Percentiles rank a stretch among this genome's conserved stretches.
These are phyloP conservation scores for Gephyroberyx darwinii DNA, from an alignment of 2,797 vertebrate species.

Conservation along the genomic window DNA sequence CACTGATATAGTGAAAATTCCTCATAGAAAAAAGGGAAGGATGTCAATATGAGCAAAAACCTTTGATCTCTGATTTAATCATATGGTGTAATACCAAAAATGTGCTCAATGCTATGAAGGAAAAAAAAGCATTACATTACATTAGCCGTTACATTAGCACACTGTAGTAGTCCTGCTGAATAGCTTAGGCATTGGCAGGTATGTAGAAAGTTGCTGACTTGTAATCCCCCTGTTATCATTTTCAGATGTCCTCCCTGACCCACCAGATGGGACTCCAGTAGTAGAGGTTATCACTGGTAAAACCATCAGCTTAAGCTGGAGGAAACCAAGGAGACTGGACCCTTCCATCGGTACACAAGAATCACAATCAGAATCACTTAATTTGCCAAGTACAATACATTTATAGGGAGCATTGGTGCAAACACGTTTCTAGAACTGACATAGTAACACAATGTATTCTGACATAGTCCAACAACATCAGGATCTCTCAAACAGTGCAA, in stretches of 20 bases:
- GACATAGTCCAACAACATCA: not conserved
- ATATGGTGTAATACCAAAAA: not conserved
- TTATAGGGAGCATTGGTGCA: not conserved
- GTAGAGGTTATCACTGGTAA: constrained; percentile 90
- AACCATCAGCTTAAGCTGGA: constrained; percentile 90
- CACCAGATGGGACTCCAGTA: constrained; percentile 90
- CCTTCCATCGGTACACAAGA: constrained; percentile 88
- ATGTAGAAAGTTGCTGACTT: not conserved
- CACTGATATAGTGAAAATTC: too few relatives aligned
- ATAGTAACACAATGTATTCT: not conserved
- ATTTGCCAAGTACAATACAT: not conserved
- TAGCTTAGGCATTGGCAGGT: not conserved
- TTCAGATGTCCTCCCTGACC: constrained; percentile 93
- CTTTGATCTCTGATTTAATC: not conserved
- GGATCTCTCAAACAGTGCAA: not conserved
- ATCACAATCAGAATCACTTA: not conserved
- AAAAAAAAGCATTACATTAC: not conserved
- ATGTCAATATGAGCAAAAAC: not conserved
- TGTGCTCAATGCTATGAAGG: not conserved
- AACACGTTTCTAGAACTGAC: not conserved
- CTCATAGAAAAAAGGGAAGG: too few relatives aligned
- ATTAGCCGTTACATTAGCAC: not conserved
- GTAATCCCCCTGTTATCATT: constrained; percentile 10
- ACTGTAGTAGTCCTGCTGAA: too few relatives aligned
- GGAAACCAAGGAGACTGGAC: constrained; percentile 92